These are phyloP conservation scores for Enoplolaimus lenunculus DNA, from an alignment of 2,888 invertebrate species.

Conservation along the genomic window DNA sequence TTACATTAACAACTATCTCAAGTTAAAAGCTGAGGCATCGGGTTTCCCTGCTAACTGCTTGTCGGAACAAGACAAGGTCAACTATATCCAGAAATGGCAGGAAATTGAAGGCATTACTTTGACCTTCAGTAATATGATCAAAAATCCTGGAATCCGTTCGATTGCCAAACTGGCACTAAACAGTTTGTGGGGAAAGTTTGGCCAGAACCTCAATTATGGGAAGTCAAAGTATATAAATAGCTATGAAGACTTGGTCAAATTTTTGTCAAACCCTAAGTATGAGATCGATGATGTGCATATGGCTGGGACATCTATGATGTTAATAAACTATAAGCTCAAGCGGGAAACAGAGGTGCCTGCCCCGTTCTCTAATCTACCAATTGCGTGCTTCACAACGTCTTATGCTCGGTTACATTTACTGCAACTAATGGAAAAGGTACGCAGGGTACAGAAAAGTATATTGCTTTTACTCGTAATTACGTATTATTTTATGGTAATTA, in stretches of 20 bases:
- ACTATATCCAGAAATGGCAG: not conserved
- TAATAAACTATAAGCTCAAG: not conserved
- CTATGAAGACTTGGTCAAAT: not conserved
- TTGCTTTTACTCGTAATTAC: too few species aligned
- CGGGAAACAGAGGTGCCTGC: not conserved
- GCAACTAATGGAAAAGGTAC: constrained; percentile 33
- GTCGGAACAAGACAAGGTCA: not conserved
- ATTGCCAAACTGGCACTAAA: constrained; percentile 3
- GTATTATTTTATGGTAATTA: too few species aligned
- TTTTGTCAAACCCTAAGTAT: not conserved
- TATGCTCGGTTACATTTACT: constrained; percentile 38
- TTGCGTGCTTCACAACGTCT: constrained; percentile 40
- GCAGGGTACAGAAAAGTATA: too few species aligned
- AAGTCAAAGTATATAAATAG: not conserved
- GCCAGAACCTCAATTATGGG: not conserved
- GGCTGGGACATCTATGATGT: not conserved
- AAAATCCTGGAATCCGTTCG: constrained; percentile 3
- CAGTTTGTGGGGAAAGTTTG: not conserved
- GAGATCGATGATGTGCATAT: not conserved
- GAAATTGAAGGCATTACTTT: not conserved
- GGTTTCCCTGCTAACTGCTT: not conserved
- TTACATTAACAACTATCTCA: not conserved
- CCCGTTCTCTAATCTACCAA: constrained; percentile 29
- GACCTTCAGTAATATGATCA: not conserved
- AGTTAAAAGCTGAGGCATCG: not conserved